Base-by-base conservation (phyloP, 2,113 vertebrate genomes). In the Cairina moschata region DNA sequence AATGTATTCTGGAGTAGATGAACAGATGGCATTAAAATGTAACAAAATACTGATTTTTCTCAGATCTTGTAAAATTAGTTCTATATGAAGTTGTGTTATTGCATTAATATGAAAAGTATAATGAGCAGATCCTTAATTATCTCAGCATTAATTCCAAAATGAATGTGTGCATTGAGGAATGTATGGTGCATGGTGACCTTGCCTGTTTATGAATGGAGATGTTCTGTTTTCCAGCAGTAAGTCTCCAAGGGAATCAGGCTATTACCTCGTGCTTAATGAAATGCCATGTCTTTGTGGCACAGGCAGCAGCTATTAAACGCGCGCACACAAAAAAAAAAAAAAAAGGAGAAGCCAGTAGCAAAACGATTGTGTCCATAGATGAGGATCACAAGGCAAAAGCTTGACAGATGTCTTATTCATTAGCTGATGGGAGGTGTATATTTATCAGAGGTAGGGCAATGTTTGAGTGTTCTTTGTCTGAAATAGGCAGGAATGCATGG, bases 191-290 rank as follows among this genome's bases (percentile, higher is more conserved):
- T 29, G 18, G 15, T 90, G 90, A 94, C 91, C 86, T 95, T 96
- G 86, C 54, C 89, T 91, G 0, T 74, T 91, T 93, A 50, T 80
- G 58, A 88, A 88, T 75, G 42, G 80, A 90, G 75, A 77, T 73
- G 69, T 91, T 94, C 94, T 90, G 3, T 94, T 91, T 94, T 87
- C 59, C 67, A 88, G 69, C 34, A 86, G 66, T 17, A 6, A 7
- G 69, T 86, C 79, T 74, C 71, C 83, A 59, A 86, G 76, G 77
- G 69, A 95, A 68, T 88, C 69, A 78, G 86, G 31, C 79, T 93
- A 91, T 86, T 95, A 83, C 36, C 31, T 66, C 60, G 36, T 90
- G 69, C 74, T 75, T 95, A n/a, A 94, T 91, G 60, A 94, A 96
- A 65, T 86, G 73, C n/a, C 31, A 11, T 0, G 31, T 93, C 63